These are phyloP conservation scores for Pissodes strobi DNA, from an alignment of 1,140 invertebrate genomes.

Conservation along the genomic window DNA sequence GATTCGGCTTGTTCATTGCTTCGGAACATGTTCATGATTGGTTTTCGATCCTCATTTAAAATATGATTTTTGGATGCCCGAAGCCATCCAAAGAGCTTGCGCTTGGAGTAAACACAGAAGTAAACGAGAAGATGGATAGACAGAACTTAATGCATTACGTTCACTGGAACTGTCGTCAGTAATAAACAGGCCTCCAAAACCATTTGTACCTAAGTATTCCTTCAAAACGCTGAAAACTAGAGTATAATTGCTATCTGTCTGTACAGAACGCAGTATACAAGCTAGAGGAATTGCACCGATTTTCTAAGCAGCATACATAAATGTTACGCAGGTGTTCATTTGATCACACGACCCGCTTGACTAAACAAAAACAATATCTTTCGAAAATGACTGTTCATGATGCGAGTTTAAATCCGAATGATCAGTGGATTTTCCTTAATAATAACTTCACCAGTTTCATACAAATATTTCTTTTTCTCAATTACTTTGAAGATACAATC, in stretches of 20 bases:
- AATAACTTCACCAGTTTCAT: slow-evolving; percentile 1
- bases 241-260: slow-evolving; percentile 1
- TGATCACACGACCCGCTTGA: slow-evolving; percentile 1
- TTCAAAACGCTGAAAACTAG: slow-evolving; percentile 1
- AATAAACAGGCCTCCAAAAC: slow-evolving; percentile 8
- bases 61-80: slow-evolving; percentile 1
- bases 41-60: not conserved
- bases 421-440: slow-evolving; percentile 4
- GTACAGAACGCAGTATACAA: slow-evolving; percentile 2
- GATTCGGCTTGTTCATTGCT: too few species aligned
- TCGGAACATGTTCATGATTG: slow-evolving; percentile 2
- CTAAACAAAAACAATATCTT: slow-evolving; percentile 1
- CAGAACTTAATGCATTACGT: not conserved
- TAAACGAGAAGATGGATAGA: slow-evolving; percentile 1
- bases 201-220: not conserved
- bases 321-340: too few species aligned
- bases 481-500: slow-evolving; percentile 1
- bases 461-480: not conserved
- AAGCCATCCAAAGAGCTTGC: too few species aligned
- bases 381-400: slow-evolving; percentile 1
- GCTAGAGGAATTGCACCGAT: slow-evolving; percentile 11
- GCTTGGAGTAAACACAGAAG: too few species aligned
- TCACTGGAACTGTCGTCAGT: not conserved
- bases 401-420: not conserved
- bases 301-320: slow-evolving; percentile 2